These are phyloP conservation scores for Pachliopta kotzebuea DNA, from an alignment of 2,888 invertebrate genomes.

Conservation along the genomic window DNA sequence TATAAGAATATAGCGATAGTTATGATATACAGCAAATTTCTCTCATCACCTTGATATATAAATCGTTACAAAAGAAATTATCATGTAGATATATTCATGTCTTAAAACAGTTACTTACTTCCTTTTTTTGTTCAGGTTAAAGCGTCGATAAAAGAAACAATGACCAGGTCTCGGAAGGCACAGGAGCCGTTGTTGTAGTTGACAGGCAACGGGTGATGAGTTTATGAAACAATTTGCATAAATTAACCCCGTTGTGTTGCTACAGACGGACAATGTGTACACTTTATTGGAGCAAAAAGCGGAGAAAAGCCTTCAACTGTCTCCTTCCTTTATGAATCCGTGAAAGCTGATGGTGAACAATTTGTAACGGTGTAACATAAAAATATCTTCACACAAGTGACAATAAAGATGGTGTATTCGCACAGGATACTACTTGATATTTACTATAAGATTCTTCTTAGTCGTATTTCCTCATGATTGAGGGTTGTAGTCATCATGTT, in stretches of 20 bases:
- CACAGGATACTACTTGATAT: too few species aligned
- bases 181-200: conserved; percentile 31
- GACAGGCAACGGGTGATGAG: conserved; percentile 35
- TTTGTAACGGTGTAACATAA: not conserved
- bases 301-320: conserved; percentile 47
- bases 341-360: conserved; percentile 46
- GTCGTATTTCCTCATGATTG: too few species aligned
- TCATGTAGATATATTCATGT: too few species aligned
- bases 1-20: too few species aligned
- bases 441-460: too few species aligned
- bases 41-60: too few species aligned
- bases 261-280: conserved; percentile 46
- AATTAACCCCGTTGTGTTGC: conserved; percentile 62
- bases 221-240: conserved; percentile 73
- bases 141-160: conserved; percentile 16
- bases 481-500: too few species aligned
- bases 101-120: conserved; percentile 21
- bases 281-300: conserved; percentile 72
- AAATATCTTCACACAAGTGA: too few species aligned
- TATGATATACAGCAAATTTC: too few species aligned
- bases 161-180: conserved; percentile 28
- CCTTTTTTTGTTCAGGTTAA: conserved; percentile 17
- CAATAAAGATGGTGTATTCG: too few species aligned
- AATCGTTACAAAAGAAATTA: too few species aligned
- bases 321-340: conserved; percentile 48